Base-by-base conservation (phyloP, 2,888 invertebrate genomes). In the Schizotus pectinicornis region DNA sequence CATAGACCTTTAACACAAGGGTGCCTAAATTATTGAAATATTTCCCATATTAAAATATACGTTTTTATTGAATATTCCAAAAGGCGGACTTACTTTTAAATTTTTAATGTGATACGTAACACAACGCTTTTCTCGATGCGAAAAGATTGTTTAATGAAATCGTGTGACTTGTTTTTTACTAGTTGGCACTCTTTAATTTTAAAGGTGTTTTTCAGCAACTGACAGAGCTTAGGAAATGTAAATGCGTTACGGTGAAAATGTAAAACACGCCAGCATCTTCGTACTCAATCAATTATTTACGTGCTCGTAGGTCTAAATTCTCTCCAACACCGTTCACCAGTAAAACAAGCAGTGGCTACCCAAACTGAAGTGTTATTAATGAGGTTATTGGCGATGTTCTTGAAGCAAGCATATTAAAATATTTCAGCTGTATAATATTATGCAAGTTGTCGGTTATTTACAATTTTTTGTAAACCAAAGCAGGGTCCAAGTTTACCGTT, bases 141-240 rank as follows among this genome's bases (percentile, higher is more conserved):
- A 22, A 22, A 22, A 22, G 5, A 2, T 22, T 5, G 22, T 22
- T 5, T 2, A 22, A 22, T 22, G 5, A 22, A 22, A 22, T 22
- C 22, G 22, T 22, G 8, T 12, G 31, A 13, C 33, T 32, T 30
- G 12, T 32, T 43, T 14, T 32, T 32, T 32, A 32, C 22, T 13
- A 43, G 43, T 32, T 32, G n/a, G 13, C 13, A 30, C 43, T n/a
- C 22, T 43, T 31, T 43, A 31, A 43, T 43, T 43, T 43, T 9
- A 12, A 12, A 43, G 30, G 22, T 30, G 43, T 13, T 32, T 43
- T 43, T 30, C 12, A 32, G n/a, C 43, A 6, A 31, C 22, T 13
- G 13, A 32, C 22, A 43, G 30, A 43, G 43, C 6, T 43, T 43
- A 43, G 33, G 12, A 43, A 43, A 42, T 31, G 31, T 32, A 12